Evolutionary conservation across 2,888 invertebrate species (phyloP), one percentile per base, ranked within the genome.

Genomic region (Reticulitermes lucifugus): DNA sequence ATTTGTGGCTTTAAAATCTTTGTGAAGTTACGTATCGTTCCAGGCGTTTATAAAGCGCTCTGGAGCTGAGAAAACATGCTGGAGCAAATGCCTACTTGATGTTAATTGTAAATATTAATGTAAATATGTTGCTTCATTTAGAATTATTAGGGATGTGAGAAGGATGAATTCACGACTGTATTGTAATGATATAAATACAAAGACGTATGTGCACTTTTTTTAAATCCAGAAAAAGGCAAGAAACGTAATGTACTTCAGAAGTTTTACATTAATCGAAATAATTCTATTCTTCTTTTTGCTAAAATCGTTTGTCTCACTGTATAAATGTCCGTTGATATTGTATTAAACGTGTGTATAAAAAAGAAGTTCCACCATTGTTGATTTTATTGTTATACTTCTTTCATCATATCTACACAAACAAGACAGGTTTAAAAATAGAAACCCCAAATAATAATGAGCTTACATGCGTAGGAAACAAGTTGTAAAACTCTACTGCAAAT

Each of bases 281-380:
- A n/a, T 22, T 46, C 18, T 25, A 59, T 21, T 73, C n/a, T 59
- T 59, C 59, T 79, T 79, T 65, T 79, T 79, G 51, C 79, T 79
- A 79, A 59, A 25, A 41, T 71, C 12, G n/a, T 55, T 59, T 79
- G 59, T 79, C 51, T 25, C n/a, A 59, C n/a, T 79, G 79, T 79
- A 59, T 79, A 79, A 79, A 79, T 79, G 59, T 79, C 14, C 29
- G 35, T 59, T 29, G 51, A 59, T 46, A 55, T 25, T 35, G 51
- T 79, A 79, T 79, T 79, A 79, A 79, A 79, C 35, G 59, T 79
- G 25, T 79, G 55, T 59, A 18, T 25, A 59, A 79, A 21, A n/a
- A 65, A 25, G 46, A 12, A 55, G 12, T 4, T 18, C 14, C 18
- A 55, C 14, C 14, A 18, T 55, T 55, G 55, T 55, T 55, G 55